Evolutionary conservation across 2,888 invertebrate species (phyloP).

Genomic region (Tenthredo livida): DNA sequence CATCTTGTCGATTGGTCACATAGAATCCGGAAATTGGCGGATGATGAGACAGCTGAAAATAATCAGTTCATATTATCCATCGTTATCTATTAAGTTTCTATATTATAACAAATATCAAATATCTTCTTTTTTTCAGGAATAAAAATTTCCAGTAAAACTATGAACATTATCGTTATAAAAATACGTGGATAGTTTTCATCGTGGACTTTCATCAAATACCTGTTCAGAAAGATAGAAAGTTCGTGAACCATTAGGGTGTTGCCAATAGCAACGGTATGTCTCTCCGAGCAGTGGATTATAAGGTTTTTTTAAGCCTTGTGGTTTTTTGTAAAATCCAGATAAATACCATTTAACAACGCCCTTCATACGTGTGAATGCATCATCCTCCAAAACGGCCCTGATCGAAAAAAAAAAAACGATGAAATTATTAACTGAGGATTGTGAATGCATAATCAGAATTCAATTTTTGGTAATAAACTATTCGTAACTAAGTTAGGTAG

Average conservation of each 20-base stretch:
- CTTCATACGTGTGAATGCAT: conserved; percentile 95
- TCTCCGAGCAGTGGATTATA: conserved; percentile 97
- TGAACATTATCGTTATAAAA: background rate
- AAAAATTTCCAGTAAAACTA: no score
- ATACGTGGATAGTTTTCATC: background rate
- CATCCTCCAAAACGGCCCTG: conserved; percentile 88
- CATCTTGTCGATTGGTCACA: conserved; percentile 95
- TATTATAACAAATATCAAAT: background rate
- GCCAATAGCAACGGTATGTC: conserved; percentile 95
- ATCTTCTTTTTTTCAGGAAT: no score
- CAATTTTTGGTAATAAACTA: background rate
- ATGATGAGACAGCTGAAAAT: conserved; percentile 90
- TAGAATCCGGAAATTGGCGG: conserved; percentile 96
- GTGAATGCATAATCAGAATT: background rate
- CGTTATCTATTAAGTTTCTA: background rate
- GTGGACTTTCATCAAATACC: conserved; percentile 78
- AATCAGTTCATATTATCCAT: conserved; percentile 52
- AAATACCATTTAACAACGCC: conserved; percentile 94
- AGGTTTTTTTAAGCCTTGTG: conserved; percentile 96
- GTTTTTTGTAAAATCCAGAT: conserved; percentile 96
- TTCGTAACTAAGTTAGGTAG: background rate
- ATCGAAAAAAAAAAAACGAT: background rate
- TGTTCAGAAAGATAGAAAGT: conserved; percentile 97
- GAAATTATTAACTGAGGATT: background rate
- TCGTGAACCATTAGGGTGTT: conserved; percentile 88